Evolutionary conservation across 2,888 invertebrate species (phyloP).

Genomic region (Dasysyrphus tricinctus): DNA sequence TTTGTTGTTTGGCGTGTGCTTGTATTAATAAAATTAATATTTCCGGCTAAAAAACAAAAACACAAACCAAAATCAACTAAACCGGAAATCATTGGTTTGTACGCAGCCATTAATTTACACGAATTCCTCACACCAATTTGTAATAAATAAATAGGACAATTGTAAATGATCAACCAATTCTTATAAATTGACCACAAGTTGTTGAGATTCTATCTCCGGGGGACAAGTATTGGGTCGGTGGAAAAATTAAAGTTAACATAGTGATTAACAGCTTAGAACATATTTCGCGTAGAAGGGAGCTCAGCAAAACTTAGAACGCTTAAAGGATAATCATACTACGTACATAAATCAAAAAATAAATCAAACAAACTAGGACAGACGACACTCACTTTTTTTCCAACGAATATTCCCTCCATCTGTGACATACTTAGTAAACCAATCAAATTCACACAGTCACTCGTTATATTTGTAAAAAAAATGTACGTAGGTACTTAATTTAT

Average conservation of each 20-base stretch:
- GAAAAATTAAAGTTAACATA: no score
- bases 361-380: not conserved
- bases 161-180: no score
- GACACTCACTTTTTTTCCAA: not conserved
- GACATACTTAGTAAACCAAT: not conserved
- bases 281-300: no score
- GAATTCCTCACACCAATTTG: not conserved
- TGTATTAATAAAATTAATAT: not conserved
- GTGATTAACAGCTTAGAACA: no score
- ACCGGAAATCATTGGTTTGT: not conserved
- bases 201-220: no score
- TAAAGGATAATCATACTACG: no score
- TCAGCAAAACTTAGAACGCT: no score
- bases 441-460: conserved; percentile 6
- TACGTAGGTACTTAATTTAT: not conserved
- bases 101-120: not conserved
- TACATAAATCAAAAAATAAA: no score
- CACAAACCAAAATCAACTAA: not conserved
- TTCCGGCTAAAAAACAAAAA: not conserved
- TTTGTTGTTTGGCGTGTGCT: not conserved
- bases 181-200: no score
- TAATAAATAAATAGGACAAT: no score
- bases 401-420: not conserved
- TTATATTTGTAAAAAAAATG: conserved; percentile 7
- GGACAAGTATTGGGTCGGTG: no score